Evolutionary conservation across 2,797 vertebrate genomes (phyloP).

Genomic region (Eutrigla gurnardus): DNA sequence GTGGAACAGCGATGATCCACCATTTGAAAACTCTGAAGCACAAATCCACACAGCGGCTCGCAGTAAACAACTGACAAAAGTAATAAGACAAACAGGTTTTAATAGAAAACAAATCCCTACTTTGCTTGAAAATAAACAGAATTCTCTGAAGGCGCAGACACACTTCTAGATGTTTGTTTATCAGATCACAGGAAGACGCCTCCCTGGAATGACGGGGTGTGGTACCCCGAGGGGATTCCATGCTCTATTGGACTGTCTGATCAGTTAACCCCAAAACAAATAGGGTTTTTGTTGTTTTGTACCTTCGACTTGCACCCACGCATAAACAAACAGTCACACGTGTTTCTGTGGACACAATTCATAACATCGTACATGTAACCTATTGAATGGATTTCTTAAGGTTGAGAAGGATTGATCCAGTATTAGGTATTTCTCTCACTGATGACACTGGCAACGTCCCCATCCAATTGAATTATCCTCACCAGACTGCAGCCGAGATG

Average conservation of each 20-base stretch:
- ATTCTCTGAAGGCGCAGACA: slow-evolving; percentile 17
- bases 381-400: slow-evolving; percentile 59
- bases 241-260: slow-evolving; percentile 47
- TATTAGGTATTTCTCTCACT: slow-evolving; percentile 14
- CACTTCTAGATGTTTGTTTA: slow-evolving; percentile 50
- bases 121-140: slow-evolving; percentile 10
- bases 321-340: slow-evolving; percentile 13
- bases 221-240: slow-evolving; percentile 55
- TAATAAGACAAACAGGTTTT: not conserved
- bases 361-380: slow-evolving; percentile 12
- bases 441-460: slow-evolving; percentile 20
- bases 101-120: not conserved
- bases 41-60: not conserved
- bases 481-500: slow-evolving; percentile 34
- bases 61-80: not conserved
- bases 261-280: slow-evolving; percentile 59
- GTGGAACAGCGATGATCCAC: not conserved
- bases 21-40: slow-evolving; percentile 6
- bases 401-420: slow-evolving; percentile 53
- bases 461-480: slow-evolving; percentile 50
- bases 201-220: slow-evolving; percentile 65
- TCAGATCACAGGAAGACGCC: slow-evolving; percentile 62
- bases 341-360: slow-evolving; percentile 34
- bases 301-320: slow-evolving; percentile 6
- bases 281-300: slow-evolving; percentile 36